phyloP scores from a whole-genome alignment of 2,888 invertebrate species.

The Tryphoninae sp. region DNA sequence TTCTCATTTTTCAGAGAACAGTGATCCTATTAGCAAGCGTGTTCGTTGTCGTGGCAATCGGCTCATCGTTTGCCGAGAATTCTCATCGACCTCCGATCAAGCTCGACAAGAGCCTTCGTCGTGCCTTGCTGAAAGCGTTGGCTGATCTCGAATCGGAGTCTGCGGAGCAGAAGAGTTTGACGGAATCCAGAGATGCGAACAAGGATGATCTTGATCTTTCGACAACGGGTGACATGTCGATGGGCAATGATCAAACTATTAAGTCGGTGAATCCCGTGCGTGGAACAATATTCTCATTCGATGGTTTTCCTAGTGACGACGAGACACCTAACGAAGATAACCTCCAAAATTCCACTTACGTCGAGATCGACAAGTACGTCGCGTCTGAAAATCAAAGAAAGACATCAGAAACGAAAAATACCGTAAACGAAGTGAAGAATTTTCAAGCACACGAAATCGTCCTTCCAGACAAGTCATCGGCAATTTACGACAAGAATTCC shows the following conservation, averaged over 20 bases:
- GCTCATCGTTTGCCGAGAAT: constrained; percentile 58
- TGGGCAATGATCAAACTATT: constrained; percentile 1
- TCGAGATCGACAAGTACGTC: constrained; percentile 73
- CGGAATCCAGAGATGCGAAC: constrained; percentile 9
- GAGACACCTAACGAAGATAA: constrained; percentile 76
- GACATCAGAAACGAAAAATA: constrained; percentile 34
- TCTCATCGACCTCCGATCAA: constrained; percentile 83
- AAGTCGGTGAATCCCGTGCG: constrained; percentile 39
- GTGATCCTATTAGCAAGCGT: constrained; percentile 64
- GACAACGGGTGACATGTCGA: not conserved
- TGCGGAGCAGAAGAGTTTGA: constrained; percentile 78
- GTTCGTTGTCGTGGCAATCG: constrained; percentile 62
- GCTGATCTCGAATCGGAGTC: constrained; percentile 88
- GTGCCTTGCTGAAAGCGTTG: constrained; percentile 89
- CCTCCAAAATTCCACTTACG: constrained; percentile 77
- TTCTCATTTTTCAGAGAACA: constrained; percentile 66
- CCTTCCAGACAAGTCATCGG: constrained; percentile 66
- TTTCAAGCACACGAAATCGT: constrained; percentile 69
- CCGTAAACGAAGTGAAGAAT: constrained; percentile 51
- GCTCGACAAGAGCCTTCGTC: constrained; percentile 88
- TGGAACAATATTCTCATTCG: constrained; percentile 70
- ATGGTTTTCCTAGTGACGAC: constrained; percentile 75
- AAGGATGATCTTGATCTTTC: constrained; percentile 29
- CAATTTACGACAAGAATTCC: constrained; percentile 65
- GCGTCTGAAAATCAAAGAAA: constrained; percentile 56